Evolutionary conservation across 2,888 invertebrate species (phyloP).

Genomic region (Adelognathus sp.): DNA sequence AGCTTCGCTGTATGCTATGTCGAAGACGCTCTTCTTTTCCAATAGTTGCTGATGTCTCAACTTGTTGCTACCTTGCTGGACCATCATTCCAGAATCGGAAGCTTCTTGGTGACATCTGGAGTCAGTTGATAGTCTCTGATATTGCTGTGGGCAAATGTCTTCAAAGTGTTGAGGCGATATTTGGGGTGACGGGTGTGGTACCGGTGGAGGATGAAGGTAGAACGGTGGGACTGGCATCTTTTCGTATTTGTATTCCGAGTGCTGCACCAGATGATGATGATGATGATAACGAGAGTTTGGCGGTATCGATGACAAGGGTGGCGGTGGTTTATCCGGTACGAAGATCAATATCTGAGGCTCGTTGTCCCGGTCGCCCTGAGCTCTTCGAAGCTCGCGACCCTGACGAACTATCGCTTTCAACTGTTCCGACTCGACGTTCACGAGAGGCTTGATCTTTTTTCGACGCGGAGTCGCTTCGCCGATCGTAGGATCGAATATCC

Average conservation of each 20-base stretch:
- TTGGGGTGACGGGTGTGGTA: conserved; percentile 75
- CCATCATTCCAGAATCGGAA: conserved; percentile 89
- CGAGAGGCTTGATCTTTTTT: conserved; percentile 73
- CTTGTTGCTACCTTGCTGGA: conserved; percentile 81
- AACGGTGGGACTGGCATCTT: conserved; percentile 72
- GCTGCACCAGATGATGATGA: conserved; percentile 88
- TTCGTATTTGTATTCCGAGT: conserved; percentile 90
- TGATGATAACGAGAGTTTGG: conserved; percentile 80
- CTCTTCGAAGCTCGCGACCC: conserved; percentile 79
- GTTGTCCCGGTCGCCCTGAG: conserved; percentile 69
- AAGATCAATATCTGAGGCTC: conserved; percentile 77
- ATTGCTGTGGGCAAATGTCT: conserved; percentile 39
- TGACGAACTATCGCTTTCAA: conserved; percentile 78
- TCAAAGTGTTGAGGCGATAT: conserved; percentile 69
- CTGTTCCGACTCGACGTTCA: conserved; percentile 79
- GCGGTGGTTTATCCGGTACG: conserved; percentile 71
- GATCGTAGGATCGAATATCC: conserved; percentile 56
- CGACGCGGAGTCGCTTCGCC: conserved; percentile 68
- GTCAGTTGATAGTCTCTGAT: conserved; percentile 59
- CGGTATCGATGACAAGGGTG: conserved; percentile 82
- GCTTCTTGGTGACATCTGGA: conserved; percentile 62
- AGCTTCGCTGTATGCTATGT: conserved; percentile 95
- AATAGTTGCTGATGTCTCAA: conserved; percentile 81
- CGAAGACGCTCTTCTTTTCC: conserved; percentile 96
- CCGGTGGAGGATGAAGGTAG: conserved; percentile 76